Base-by-base conservation (phyloP, 2,888 invertebrate genomes). In the Cheilosia variabilis region DNA sequence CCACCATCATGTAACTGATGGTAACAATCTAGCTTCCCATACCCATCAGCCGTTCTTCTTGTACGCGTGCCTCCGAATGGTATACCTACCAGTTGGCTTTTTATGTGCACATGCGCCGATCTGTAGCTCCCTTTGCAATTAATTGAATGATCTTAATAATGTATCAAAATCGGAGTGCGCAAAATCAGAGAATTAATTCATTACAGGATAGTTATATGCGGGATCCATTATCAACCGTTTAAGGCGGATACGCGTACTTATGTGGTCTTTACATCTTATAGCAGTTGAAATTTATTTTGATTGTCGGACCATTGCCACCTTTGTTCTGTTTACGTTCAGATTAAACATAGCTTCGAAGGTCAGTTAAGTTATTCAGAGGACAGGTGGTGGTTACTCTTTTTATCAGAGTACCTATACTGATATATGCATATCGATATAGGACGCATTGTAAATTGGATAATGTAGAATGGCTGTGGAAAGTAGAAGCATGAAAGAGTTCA, bases 61-160 rank as follows among this genome's bases (percentile, higher is more conserved):
- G 55, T 58, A 58, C 80, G 81, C 86, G 76, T 77, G 86, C 72
- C 81, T 45, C 27, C 41, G 22, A 63, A 78, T 68, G 41, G 24
- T 41, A 63, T 71, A 66, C 45, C 45, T 58, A 55, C 68, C 37
- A 41, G 22, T 55, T 45, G 57, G 62, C 37, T 79, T 45, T 63
- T 17, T 55, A 62, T 19, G 45, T 41, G 45, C 50, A n/a, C 27
- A 17, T 22, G n/a, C 19, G 76, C 19, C 52, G 65, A 45, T 24
- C 41, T 60, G 41, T 37, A 60, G 71, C 62, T 69, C 31, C 24
- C 62, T 76, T 80, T 43, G 19, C 66, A 81, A 86, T 81, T 86
- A 86, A 86, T 86, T 86, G 86, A 86, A 81, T 86, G 81, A 81
- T 86, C 86, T 81, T 86, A 71, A 77, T 78, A 78, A 69, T 78